Conservation (phyloP, 2,113 vertebrate genomes). For the Lampris megalopsis region DNA sequence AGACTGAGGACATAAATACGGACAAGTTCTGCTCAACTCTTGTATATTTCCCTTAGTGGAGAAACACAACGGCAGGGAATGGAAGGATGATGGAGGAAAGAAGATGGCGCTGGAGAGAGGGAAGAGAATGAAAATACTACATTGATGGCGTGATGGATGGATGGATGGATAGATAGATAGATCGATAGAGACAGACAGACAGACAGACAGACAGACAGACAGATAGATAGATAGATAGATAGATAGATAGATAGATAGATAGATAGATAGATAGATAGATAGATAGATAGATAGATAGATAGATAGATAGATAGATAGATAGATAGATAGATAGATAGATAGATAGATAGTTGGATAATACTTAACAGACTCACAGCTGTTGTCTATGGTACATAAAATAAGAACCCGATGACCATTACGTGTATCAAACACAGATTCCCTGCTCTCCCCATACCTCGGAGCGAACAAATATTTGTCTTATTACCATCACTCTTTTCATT, state of each 20-base stretch:
- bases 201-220: slow-evolving; percentile 16
- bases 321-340: slow-evolving; percentile 32
- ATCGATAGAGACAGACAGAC: slow-evolving; percentile 16
- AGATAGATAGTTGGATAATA: slow-evolving; percentile 29
- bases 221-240: slow-evolving; percentile 21
- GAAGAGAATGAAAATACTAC: slow-evolving; percentile 23
- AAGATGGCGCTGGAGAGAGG: not conserved
- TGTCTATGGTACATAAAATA: slow-evolving; percentile 70
- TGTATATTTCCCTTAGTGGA: not conserved
- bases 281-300: slow-evolving; percentile 50
- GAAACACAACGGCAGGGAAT: not conserved
- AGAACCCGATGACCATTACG: slow-evolving; percentile 69
- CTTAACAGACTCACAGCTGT: slow-evolving; percentile 65
- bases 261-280: slow-evolving; percentile 28
- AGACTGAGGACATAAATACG: no score
- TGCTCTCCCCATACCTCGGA: slow-evolving; percentile 56
- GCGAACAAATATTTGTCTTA: slow-evolving; percentile 75
- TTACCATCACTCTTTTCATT: slow-evolving; percentile 56
- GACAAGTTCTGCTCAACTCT: no score
- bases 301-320: slow-evolving; percentile 34
- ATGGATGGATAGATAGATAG: slow-evolving; percentile 22
- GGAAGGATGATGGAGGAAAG: not conserved
- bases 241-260: slow-evolving; percentile 30
- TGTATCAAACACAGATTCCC: slow-evolving; percentile 13
- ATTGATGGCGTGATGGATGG: not conserved